phyloP scores from a whole-genome alignment of 1,140 invertebrate genomes.

The Ylistrum balloti region DNA sequence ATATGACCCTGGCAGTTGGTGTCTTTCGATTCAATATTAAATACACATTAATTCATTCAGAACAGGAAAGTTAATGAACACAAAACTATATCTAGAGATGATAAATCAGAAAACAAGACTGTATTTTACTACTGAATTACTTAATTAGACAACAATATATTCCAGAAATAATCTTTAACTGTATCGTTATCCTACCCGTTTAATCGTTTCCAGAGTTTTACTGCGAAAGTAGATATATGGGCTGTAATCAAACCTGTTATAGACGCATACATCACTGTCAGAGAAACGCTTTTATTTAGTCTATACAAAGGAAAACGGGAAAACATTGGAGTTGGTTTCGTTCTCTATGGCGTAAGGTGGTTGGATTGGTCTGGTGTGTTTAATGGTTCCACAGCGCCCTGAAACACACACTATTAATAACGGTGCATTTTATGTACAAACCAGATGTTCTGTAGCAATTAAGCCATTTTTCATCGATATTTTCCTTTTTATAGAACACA shows the following conservation, averaged over 20 bases:
- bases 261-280: not conserved
- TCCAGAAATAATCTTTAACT: not conserved
- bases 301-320: not conserved
- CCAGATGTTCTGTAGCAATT: not conserved
- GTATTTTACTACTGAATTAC: too few species aligned
- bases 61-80: too few species aligned
- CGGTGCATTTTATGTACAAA: not conserved
- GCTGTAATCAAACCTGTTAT: not conserved
- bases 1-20: too few species aligned
- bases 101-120: too few species aligned
- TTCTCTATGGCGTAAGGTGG: not conserved
- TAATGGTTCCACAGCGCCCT: not conserved
- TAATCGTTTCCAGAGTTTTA: not conserved
- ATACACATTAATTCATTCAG: too few species aligned
- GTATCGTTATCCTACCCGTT: not conserved
- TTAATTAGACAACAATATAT: not conserved
- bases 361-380: not conserved
- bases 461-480: not conserved
- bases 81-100: too few species aligned
- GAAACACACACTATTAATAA: conserved; percentile 19
- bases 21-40: too few species aligned
- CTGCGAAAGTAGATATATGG: not conserved
- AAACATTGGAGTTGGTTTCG: not conserved
- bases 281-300: not conserved
- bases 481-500: conserved; percentile 34